phyloP scores from a whole-genome alignment of 2,113 vertebrate species.

The Phalacrocorax pelagicus region DNA sequence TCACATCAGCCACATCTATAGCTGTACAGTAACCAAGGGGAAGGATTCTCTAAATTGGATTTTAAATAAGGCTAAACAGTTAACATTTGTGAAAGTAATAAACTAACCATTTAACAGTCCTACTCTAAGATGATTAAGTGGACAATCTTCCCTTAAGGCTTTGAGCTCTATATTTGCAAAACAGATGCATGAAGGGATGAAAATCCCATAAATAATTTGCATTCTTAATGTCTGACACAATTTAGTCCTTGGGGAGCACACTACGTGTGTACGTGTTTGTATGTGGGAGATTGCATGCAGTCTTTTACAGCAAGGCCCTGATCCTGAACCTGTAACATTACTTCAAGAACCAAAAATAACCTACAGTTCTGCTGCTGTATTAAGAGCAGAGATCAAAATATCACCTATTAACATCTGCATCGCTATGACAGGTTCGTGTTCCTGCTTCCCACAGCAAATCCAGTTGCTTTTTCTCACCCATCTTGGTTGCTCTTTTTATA shows the following conservation, averaged over 20 bases:
- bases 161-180: background rate
- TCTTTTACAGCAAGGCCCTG: background rate
- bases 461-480: background rate
- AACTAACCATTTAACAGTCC: background rate
- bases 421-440: background rate
- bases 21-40: background rate
- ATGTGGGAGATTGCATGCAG: background rate
- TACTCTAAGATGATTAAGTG: background rate
- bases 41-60: background rate
- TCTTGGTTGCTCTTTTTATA: background rate
- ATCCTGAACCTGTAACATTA: background rate
- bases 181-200: background rate
- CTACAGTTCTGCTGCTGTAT: background rate
- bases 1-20: background rate
- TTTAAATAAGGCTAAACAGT: background rate
- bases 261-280: accelerated
- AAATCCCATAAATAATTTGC: constrained; percentile 17
- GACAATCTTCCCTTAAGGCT: background rate
- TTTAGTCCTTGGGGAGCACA: background rate
- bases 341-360: background rate
- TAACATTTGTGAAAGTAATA: background rate
- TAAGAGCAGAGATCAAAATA: background rate
- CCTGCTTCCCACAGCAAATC: background rate
- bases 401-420: background rate
- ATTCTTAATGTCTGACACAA: background rate